Conservation (phyloP, 2,113 vertebrate species). For the Phrynosoma platyrhinos region DNA sequence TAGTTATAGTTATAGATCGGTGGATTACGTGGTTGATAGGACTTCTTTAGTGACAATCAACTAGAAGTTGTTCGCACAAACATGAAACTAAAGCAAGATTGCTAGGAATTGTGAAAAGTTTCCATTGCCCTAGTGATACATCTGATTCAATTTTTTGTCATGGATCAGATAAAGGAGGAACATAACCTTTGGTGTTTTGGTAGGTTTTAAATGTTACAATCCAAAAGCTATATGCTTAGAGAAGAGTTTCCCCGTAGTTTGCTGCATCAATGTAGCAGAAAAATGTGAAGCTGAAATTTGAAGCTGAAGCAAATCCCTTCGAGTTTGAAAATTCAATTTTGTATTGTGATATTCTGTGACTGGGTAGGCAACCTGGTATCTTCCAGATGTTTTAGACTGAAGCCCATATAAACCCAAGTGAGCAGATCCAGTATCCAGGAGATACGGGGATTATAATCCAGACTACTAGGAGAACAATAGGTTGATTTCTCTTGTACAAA, state of each 20-base stretch:
- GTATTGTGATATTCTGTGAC: neutral
- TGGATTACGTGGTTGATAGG: constrained; percentile 41
- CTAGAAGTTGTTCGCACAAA: neutral
- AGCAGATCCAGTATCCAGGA: too few relatives aligned
- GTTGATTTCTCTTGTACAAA: too few relatives aligned
- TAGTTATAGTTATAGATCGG: constrained; percentile 51
- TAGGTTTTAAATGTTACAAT: neutral
- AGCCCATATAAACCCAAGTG: too few relatives aligned
- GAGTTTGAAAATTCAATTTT: neutral
- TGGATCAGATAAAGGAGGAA: neutral
- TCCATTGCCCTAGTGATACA: neutral
- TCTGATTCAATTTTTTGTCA: neutral
- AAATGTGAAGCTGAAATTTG: constrained; percentile 41
- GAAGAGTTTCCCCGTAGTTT: constrained; percentile 31
- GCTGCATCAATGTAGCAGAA: constrained; percentile 23
- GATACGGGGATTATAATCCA: too few relatives aligned
- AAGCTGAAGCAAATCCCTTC: constrained; percentile 45
- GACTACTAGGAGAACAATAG: too few relatives aligned
- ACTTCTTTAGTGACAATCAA: constrained; percentile 24
- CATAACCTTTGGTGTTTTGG: neutral
- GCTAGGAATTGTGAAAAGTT: neutral
- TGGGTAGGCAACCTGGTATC: too few relatives aligned
- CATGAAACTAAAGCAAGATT: neutral
- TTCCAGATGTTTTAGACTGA: too few relatives aligned
- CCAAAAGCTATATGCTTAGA: neutral